Evolutionary conservation across 2,888 invertebrate genomes (phyloP).

Genomic region (Agrypnus murinus): DNA sequence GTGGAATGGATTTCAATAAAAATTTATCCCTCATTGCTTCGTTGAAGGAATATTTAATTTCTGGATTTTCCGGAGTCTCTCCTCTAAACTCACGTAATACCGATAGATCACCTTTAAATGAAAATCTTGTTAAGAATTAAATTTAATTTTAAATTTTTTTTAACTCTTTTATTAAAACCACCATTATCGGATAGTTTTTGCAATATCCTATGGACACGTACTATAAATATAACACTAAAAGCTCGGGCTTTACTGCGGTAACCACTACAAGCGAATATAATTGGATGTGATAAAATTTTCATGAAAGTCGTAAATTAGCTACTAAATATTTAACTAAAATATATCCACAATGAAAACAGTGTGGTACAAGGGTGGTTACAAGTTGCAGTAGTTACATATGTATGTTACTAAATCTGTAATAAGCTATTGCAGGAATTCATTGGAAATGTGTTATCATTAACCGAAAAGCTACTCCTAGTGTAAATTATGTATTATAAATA

Average conservation of each 20-base stretch:
- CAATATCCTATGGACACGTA: background rate
- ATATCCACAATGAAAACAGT: constrained; percentile 2
- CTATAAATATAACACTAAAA: too few relatives aligned
- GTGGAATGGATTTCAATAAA: constrained; percentile 36
- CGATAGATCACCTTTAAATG: constrained; percentile 15
- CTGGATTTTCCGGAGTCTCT: constrained; percentile 7
- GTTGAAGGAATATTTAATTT: constrained; percentile 32
- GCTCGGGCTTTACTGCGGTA: background rate
- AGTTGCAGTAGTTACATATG: too few relatives aligned
- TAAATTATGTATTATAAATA: too few relatives aligned
- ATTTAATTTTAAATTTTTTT: constrained; percentile 16
- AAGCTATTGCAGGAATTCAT: too few relatives aligned
- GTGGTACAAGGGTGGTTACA: too few relatives aligned
- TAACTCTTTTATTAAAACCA: background rate
- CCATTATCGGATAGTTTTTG: background rate
- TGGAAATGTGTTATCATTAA: too few relatives aligned
- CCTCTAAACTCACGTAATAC: constrained; percentile 7
- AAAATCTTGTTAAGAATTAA: background rate
- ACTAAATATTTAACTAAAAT: constrained; percentile 17
- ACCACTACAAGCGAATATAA: background rate
- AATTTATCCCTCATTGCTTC: constrained; percentile 30
- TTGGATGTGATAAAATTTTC: constrained; percentile 4
- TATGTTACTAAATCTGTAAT: too few relatives aligned
- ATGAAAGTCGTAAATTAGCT: constrained; percentile 10
- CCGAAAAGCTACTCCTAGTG: too few relatives aligned